Base-by-base conservation (phyloP, 2,888 invertebrate genomes). In the Drosophila dives region DNA sequence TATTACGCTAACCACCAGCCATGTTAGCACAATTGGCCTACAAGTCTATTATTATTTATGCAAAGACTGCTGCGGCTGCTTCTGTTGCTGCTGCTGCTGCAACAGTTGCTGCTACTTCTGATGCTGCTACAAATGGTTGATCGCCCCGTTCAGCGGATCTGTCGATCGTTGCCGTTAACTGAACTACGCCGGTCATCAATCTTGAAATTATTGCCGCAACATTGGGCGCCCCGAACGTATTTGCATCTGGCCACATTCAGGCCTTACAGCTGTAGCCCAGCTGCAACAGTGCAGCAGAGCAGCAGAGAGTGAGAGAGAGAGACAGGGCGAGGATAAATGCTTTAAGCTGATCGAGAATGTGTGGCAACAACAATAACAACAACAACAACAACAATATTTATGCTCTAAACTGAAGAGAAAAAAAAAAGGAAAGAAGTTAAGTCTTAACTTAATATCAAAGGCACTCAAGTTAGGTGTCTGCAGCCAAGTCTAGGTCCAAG, bases 1-100 rank as follows among this genome's bases (percentile, higher is more conserved):
- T 86, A 86, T 86, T 86, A 86, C 80, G 88, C 84, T 83, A 88
- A 88, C 85, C 86, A 86, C 80, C 74, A 85, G 85, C 89, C 85
- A 88, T 85, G 85, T 88, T 85, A 85, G 89, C 85, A 88, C 85
- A 88, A 86, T 86, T 88, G 89, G 89, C 84, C 89, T 72, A 86
- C 86, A 86, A 88, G 85, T 86, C 85, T 88, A 86, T 86, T 88
- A 86, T 86, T 86, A 86, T 86, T 88, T 88, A 88, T 86, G 84
- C 80, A 83, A 81, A 78, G 72, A 60, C 75, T 66, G 69, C 75
- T 66, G 69, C 77, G 76, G 75, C 75, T 78, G 79, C 82, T 65
- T 72, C 75, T 77, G 81, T 72, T 68, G 70, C 79, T 67, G 79
- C 71, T 76, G 80, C 75, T 66, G 69, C 81, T 68, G 70, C 79